phyloP scores from a whole-genome alignment of 2,797 vertebrate species.

The Coranthus polyacanthus region DNA sequence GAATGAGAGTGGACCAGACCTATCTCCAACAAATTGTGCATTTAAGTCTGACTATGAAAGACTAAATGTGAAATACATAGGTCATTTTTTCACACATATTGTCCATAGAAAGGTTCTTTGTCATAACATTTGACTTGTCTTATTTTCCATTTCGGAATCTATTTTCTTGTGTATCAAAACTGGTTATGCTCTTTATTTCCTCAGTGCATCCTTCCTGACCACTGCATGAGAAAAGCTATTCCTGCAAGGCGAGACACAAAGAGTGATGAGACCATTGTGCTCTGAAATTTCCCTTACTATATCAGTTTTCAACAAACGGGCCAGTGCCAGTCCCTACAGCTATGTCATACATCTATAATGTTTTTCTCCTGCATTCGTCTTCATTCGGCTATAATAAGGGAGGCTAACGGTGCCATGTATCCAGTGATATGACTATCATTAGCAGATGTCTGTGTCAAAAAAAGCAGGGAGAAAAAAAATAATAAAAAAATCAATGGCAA shows the following conservation, averaged over 20 bases:
- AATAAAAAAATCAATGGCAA: conserved; percentile 31
- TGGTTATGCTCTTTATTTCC: conserved; percentile 10
- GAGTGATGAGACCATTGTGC: conserved; percentile 68
- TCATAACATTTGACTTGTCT: conserved; percentile 28
- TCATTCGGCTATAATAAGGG: conserved; percentile 66
- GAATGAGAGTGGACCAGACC: too few relatives aligned
- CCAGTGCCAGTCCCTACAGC: conserved; percentile 64
- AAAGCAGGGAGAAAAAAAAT: conserved; percentile 2
- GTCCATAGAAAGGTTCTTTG: background rate
- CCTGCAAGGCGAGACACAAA: conserved; percentile 43
- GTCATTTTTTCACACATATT: too few relatives aligned
- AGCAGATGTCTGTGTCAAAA: conserved; percentile 33
- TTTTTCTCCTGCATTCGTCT: conserved; percentile 67
- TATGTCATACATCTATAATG: conserved; percentile 53
- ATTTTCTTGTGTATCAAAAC: conserved; percentile 30
- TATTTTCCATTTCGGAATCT: conserved; percentile 16
- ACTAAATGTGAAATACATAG: too few relatives aligned
- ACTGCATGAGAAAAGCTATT: conserved; percentile 10
- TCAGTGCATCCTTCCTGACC: conserved; percentile 9
- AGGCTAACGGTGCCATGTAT: conserved; percentile 46
- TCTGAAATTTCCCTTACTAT: conserved; percentile 68
- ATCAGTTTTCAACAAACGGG: conserved; percentile 74
- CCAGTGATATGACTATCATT: conserved; percentile 61
- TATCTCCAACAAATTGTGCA: too few relatives aligned
- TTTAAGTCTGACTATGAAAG: too few relatives aligned